Evolutionary conservation across 1,140 invertebrate species (phyloP), one percentile per base, ranked within the genome.

Genomic region (Panulirus ornatus): DNA sequence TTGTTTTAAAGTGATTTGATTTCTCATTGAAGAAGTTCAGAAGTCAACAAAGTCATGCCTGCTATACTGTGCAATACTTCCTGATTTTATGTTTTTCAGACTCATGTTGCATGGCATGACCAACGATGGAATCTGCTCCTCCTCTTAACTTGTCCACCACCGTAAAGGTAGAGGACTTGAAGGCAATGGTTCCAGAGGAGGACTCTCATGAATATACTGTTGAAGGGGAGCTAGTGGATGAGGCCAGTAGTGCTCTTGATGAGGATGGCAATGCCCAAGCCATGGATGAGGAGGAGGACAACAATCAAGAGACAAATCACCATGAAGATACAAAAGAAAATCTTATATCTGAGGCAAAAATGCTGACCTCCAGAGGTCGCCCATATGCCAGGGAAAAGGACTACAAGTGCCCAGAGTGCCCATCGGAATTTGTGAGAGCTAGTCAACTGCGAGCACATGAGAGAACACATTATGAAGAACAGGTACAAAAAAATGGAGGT

Each of bases 101-200:
- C 54, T 42, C 44, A 71, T 73, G 66, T 34, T 40, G 9, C 34
- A 84, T 70, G 54, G 27, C 16, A 34, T 84, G 66, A 79, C n/a
- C 38, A 36, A 88, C 5, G 11, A 89, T 89, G 87, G 87, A 89
- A 66, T 83, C 87, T 54, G 87, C 40, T 83, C 87, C 87, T 40
- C 87, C 87, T 44, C 87, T 89, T 30, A 89, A 89, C 70, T 70
- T 89, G 47, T 83, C 87, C 36, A 89, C 87, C 66, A 89, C 87
- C 27, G 47, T 89, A n/a, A 89, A 89, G 66, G 87, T 89, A 40
- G 87, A 83, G 66, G 87, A 89, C 42, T 70, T 89, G 47, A 66
- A 71, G 63, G 63, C 79, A 47, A 82, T 83, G 70, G 78, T 73
- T 40, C 78, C 78, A 44, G 87, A 89, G 19, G 44, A 58, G 30